These are phyloP conservation scores for Sapayoa aenigma DNA, from an alignment of 2,113 vertebrate genomes.

Conservation along the genomic window DNA sequence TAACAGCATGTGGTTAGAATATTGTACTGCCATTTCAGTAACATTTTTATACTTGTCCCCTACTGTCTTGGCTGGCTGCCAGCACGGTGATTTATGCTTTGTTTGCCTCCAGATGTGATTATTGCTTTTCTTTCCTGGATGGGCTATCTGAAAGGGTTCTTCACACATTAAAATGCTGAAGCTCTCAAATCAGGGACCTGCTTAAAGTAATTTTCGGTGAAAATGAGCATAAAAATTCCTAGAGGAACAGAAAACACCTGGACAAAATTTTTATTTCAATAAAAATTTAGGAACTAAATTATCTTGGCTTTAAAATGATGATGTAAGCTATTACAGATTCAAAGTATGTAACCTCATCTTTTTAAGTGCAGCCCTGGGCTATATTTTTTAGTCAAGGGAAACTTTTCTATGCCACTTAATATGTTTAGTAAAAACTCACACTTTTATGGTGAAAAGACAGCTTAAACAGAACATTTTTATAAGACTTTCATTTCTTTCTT, in stretches of 20 bases:
- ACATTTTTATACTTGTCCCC: conserved; percentile 55
- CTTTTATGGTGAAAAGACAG: neutral
- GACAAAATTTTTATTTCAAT: neutral
- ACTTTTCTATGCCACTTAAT: neutral
- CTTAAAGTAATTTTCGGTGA: conserved; percentile 18
- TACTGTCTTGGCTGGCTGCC: conserved; percentile 42
- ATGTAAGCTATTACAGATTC: neutral
- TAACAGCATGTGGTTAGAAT: conserved; percentile 55
- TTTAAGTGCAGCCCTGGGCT: neutral
- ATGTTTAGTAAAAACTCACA: neutral
- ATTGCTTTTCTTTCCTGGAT: conserved; percentile 29
- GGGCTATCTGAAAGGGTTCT: neutral
- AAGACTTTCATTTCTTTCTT: neutral
- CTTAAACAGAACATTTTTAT: neutral
- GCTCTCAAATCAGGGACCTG: neutral
- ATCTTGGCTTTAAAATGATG: neutral
- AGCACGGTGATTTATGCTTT: neutral
- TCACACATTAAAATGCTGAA: neutral
- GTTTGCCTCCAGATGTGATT: conserved; percentile 55
- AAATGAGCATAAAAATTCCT: conserved; percentile 11
- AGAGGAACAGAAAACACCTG: neutral
- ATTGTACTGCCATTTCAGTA: conserved; percentile 23
- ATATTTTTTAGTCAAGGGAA: neutral
- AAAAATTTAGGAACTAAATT: neutral
- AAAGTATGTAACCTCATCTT: neutral